A percentile compares a stretch with the other conserved stretches of the same genome.
Conservation (phyloP, 2,113 vertebrate genomes). For the Anthoscopus minutus region DNA sequence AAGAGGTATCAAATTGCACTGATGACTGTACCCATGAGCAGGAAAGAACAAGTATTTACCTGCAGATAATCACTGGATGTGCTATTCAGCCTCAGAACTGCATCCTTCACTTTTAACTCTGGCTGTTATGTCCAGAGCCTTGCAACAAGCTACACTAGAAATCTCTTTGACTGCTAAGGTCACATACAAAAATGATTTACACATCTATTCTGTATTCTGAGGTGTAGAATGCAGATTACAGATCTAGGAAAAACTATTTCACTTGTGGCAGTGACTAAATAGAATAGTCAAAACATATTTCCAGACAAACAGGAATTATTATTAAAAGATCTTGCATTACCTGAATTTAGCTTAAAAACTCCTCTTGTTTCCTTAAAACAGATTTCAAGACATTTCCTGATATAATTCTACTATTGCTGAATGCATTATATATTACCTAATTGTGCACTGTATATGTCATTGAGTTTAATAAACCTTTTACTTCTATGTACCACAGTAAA, state of each 20-base stretch:
- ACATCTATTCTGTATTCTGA: not conserved
- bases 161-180: not conserved
- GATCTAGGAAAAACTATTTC: not conserved
- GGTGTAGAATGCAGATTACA: not conserved
- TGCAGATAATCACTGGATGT: conserved; percentile 15
- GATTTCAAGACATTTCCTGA: not conserved
- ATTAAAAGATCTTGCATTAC: not conserved
- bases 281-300: conserved; percentile 21
- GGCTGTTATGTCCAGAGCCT: not conserved
- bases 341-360: not conserved
- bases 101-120: not conserved
- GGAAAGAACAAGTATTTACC: conserved; percentile 27
- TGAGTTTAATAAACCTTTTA: not conserved
- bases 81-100: not conserved
- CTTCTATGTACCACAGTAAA: not conserved
- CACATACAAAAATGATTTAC: not conserved
- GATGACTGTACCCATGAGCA: not conserved
- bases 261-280: not conserved
- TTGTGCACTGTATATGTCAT: not conserved
- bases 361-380: not conserved
- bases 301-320: not conserved
- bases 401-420: not conserved
- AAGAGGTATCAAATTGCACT: conserved; percentile 15
- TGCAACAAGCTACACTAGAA: not conserved
- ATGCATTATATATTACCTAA: not conserved